Conservation (phyloP, 2,797 vertebrate genomes). For the Dendrocincla fuliginosa region DNA sequence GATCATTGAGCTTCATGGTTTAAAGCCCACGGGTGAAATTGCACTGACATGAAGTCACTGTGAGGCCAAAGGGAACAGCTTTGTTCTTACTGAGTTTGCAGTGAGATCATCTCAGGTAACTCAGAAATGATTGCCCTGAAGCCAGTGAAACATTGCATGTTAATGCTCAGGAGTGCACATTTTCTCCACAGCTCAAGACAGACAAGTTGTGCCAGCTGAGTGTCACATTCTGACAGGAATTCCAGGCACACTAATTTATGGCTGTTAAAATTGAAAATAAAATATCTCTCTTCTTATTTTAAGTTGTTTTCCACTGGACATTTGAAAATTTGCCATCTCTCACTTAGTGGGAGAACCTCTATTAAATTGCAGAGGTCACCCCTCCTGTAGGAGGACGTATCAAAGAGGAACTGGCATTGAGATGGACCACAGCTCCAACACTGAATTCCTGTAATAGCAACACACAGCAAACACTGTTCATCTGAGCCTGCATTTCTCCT, state of each 20-base stretch:
- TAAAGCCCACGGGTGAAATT: neutral
- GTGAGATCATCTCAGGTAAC: neutral
- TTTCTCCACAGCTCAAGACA: neutral
- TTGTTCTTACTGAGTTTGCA: neutral
- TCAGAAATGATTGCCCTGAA: neutral
- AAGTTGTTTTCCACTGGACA: neutral
- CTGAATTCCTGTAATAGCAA: neutral
- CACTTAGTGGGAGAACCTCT: neutral
- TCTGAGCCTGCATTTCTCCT: neutral
- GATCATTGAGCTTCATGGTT: neutral
- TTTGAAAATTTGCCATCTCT: neutral
- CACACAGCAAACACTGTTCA: neutral
- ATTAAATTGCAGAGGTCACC: neutral
- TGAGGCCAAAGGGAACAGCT: neutral
- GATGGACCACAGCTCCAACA: neutral
- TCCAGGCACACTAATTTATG: rapidly evolving
- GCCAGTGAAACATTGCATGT: neutral
- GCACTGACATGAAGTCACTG: neutral
- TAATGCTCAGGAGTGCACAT: neutral
- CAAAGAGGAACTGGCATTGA: neutral
- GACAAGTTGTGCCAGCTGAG: neutral
- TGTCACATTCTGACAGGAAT: neutral
- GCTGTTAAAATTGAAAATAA: neutral
- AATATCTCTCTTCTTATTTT: neutral
- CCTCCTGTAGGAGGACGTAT: neutral